These are phyloP conservation scores for Mesocentrotus franciscanus DNA, from an alignment of 53 echinoderm and acorn worm genomes.

Conservation along the genomic window DNA sequence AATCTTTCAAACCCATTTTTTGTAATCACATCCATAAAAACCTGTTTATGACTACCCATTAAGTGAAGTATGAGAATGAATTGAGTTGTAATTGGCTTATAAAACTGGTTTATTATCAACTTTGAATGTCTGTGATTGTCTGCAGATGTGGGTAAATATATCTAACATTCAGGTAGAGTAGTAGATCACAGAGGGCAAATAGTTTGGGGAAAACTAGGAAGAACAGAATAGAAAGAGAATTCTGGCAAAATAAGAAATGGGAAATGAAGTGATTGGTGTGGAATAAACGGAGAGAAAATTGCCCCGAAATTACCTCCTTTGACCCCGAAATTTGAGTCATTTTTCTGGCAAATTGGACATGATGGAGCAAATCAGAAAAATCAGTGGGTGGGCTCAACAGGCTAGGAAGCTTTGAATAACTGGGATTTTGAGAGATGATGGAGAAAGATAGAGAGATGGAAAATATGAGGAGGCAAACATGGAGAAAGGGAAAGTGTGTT, in stretches of 20 bases:
- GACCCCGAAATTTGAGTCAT: conserved; percentile 67
- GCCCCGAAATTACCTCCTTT: conserved; percentile 56
- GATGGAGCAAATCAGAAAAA: conserved; percentile 58
- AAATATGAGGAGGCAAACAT: too few relatives aligned
- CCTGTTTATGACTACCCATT: conserved; percentile 35
- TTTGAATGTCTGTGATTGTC: conserved; percentile 13
- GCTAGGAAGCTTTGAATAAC: conserved; percentile 62
- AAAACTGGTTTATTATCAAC: conserved; percentile 31
- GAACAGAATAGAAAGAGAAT: background rate
- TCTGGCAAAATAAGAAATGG: background rate
- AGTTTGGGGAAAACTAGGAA: background rate
- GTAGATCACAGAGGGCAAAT: conserved; percentile 14
- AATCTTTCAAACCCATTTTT: background rate
- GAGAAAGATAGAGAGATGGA: background rate
- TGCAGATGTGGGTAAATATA: conserved; percentile 50
- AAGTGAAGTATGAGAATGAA: conserved; percentile 24
- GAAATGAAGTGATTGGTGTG: conserved; percentile 40
- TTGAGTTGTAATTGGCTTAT: conserved; percentile 42
- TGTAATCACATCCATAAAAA: conserved; percentile 19
- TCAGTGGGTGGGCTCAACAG: conserved; percentile 59
- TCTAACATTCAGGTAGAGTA: background rate
- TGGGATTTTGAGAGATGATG: background rate
- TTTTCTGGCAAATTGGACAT: conserved; percentile 63
- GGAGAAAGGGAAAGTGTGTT: background rate
- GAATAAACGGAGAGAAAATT: conserved; percentile 63